phyloP scores from a whole-genome alignment of 2,113 vertebrate species.

The Osmerus mordax region DNA sequence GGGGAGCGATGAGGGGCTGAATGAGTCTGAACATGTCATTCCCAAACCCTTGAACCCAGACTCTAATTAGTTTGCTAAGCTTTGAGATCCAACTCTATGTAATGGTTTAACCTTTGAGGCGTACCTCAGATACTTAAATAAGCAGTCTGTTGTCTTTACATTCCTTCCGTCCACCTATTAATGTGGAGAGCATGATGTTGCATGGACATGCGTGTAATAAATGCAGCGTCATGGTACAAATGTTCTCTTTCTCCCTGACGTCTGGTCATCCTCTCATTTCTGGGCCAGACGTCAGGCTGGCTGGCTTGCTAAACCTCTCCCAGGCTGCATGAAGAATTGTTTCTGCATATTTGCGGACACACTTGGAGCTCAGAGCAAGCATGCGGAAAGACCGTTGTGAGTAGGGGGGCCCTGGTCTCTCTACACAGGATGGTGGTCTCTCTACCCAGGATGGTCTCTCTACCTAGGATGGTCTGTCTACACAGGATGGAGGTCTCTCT shows the following conservation, averaged over 20 bases:
- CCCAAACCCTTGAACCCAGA: slow-evolving; percentile 7
- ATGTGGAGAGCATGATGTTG: background rate
- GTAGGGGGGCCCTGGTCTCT: no score
- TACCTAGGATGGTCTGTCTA: no score
- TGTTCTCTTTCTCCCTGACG: no score
- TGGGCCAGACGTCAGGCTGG: no score
- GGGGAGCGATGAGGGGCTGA: background rate
- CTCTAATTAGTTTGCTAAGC: slow-evolving; percentile 6
- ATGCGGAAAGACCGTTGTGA: slow-evolving; percentile 35
- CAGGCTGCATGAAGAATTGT: slow-evolving; percentile 35
- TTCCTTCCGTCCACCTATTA: background rate
- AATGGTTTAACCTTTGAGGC: background rate
- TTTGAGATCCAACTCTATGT: background rate
- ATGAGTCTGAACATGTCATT: background rate
- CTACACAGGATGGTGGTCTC: no score
- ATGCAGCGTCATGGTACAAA: no score
- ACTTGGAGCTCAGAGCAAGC: slow-evolving; percentile 23
- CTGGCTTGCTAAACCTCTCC: background rate
- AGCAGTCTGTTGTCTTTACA: background rate
- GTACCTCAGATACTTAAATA: background rate
- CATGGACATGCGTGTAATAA: background rate
- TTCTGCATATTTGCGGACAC: slow-evolving; percentile 52
- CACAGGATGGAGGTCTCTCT: no score
- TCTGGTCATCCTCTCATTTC: no score
- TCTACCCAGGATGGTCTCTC: no score